Evolutionary conservation across 2,888 invertebrate species (phyloP).

Genomic region (Helicoverpa assulta): DNA sequence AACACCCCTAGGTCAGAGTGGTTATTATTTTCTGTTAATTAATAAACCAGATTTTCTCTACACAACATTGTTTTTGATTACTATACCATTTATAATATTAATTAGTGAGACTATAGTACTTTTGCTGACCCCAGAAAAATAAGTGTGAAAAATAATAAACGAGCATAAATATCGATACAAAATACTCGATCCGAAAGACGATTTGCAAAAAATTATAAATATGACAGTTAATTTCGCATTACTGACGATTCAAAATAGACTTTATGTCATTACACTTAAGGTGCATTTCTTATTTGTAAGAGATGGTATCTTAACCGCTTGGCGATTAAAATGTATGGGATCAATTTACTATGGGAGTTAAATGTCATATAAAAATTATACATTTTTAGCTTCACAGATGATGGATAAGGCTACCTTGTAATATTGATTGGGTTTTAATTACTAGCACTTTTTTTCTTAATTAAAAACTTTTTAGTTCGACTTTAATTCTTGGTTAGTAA

Average conservation of each 20-base stretch:
- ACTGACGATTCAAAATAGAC: constrained; percentile 21
- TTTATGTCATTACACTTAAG: not conserved
- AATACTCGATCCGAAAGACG: constrained; percentile 23
- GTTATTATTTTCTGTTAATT: too few relatives aligned
- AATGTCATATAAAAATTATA: constrained; percentile 76
- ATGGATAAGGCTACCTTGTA: constrained; percentile 66
- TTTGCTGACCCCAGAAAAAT: constrained; percentile 16
- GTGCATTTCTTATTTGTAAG: constrained; percentile 26
- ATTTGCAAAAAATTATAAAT: constrained; percentile 56
- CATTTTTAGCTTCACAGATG: constrained; percentile 56
- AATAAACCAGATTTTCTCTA: too few relatives aligned
- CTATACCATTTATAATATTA: too few relatives aligned
- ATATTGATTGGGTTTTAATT: constrained; percentile 61
- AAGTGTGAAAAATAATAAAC: constrained; percentile 39
- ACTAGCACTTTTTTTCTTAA: constrained; percentile 35
- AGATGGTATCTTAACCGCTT: constrained; percentile 34
- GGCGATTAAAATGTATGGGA: constrained; percentile 76
- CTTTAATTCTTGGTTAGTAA: constrained; percentile 31
- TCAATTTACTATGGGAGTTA: constrained; percentile 72
- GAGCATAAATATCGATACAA: constrained; percentile 43
- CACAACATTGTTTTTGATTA: too few relatives aligned
- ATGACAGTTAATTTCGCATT: constrained; percentile 27
- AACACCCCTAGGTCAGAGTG: too few relatives aligned
- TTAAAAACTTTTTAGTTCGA: constrained; percentile 20
- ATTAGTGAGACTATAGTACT: too few relatives aligned